phyloP scores from a whole-genome alignment of 1,140 invertebrate genomes.

The Hyles euphorbiae region DNA sequence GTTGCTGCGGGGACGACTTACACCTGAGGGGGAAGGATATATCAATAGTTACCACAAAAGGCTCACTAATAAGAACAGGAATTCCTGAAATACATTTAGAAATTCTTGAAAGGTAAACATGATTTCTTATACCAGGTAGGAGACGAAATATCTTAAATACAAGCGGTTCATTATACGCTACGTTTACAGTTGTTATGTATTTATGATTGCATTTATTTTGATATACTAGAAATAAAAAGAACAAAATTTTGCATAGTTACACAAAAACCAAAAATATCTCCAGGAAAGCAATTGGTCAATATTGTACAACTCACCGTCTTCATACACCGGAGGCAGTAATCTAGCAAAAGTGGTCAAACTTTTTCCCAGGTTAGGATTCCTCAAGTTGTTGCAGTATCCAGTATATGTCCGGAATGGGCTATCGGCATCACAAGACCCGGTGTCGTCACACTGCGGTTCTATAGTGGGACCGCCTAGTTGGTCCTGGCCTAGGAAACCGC shows the following conservation, averaged over 20 bases:
- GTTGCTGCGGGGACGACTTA: slow-evolving; percentile 84
- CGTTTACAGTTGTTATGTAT: too few relatives aligned
- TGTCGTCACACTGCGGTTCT: slow-evolving; percentile 80
- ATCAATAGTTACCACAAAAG: not conserved
- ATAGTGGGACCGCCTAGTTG: slow-evolving; percentile 69
- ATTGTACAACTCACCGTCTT: slow-evolving; percentile 81
- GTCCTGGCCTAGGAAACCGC: slow-evolving; percentile 75
- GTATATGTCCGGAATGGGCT: slow-evolving; percentile 88
- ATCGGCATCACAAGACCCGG: slow-evolving; percentile 85
- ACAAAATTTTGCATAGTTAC: too few relatives aligned
- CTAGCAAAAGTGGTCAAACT: slow-evolving; percentile 91
- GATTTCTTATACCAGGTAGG: too few relatives aligned
- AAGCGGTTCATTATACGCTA: too few relatives aligned
- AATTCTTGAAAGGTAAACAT: not conserved
- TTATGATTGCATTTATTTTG: too few relatives aligned
- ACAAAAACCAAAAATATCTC: not conserved
- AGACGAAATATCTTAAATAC: too few relatives aligned
- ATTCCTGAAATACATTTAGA: not conserved
- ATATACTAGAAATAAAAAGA: too few relatives aligned
- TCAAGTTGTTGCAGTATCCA: slow-evolving; percentile 94
- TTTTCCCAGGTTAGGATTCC: slow-evolving; percentile 90
- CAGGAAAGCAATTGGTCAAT: not conserved
- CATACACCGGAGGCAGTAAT: slow-evolving; percentile 89
- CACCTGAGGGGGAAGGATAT: slow-evolving; percentile 62
- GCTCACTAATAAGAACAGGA: not conserved